These are phyloP conservation scores for Fissipunctia ypsillon DNA, from an alignment of 2,888 invertebrate species.

Conservation along the genomic window DNA sequence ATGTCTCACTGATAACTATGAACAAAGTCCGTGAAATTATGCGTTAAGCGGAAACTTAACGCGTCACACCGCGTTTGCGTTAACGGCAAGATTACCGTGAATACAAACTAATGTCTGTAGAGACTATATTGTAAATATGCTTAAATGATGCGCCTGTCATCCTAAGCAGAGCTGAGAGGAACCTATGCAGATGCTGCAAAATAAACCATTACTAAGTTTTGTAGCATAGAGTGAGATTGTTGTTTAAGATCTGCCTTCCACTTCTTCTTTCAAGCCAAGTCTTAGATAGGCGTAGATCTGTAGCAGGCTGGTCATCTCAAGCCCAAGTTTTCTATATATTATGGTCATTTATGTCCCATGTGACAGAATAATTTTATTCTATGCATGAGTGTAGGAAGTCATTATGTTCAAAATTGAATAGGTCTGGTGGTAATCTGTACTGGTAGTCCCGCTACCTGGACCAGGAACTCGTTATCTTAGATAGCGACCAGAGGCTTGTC, in stretches of 20 bases:
- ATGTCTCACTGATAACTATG: slow-evolving; percentile 42
- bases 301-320: too few species aligned
- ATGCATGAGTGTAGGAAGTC: slow-evolving; percentile 30
- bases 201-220: not conserved
- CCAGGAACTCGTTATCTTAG: not conserved
- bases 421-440: slow-evolving; percentile 1
- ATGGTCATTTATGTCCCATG: too few species aligned
- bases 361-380: too few species aligned
- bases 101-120: not conserved
- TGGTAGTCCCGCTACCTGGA: slow-evolving; percentile 18
- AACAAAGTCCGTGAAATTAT: slow-evolving; percentile 54
- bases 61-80: slow-evolving; percentile 14
- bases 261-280: too few species aligned
- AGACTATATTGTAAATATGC: not conserved
- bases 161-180: too few species aligned
- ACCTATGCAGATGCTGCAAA: not conserved
- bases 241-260: not conserved
- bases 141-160: not conserved
- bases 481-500: not conserved
- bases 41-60: slow-evolving; percentile 30
- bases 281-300: too few species aligned
- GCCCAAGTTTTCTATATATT: not conserved
- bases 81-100: slow-evolving; percentile 24
- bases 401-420: slow-evolving; percentile 4
- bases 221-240: too few species aligned